Base-by-base conservation (phyloP, 30 jellyfish, hydroid and myxozoan species). In the Hydractinia echinata region DNA sequence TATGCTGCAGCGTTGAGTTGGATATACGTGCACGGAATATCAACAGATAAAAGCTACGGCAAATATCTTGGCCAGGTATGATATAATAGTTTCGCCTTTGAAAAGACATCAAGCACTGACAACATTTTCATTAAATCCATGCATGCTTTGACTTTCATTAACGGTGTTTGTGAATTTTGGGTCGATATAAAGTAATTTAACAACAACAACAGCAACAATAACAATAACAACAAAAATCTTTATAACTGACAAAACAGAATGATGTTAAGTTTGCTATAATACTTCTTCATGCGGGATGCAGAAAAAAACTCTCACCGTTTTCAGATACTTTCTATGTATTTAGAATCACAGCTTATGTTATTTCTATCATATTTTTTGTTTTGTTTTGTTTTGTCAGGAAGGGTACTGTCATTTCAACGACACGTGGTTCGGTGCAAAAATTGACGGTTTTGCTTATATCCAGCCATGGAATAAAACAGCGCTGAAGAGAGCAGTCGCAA, bases 1-100 rank as follows among this genome's bases (percentile, higher is more conserved):
- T 93, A 93, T 84, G 96, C 99, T 11, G 88, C 96, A 49, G 99
- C 96, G 14, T 85, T 93, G 30, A 93, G 99, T 55, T 93, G 96
- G 89, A 67, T 93, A 44, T 93, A 83, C 62, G 81, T 84, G 15
- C 99, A 93, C 54, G 99, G 99, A 4, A 84, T 89, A 53, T 90
- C 96, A 53, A 93, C 99, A 7, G 92, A 78, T 16, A 83, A 85
- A n/a, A 93, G 99, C 68, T 93, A 93, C 76, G 99, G 99, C 48
- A 93, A 93, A 85, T 93, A 93, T 70, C 91, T 93, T 48, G 99
- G 94, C 4, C 99, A 93, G 96, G 99, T 93, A 83, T 10, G 74
- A 4, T 5, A 30, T 30, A 30, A 30, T 30, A 30, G 44, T 30
- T 30, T 30, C 44, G 44, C 44, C 44, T 30, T 30, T 0, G 44